Evolutionary conservation across 2,113 vertebrate genomes (phyloP).

Genomic region (Rhinolophus sinicus): DNA sequence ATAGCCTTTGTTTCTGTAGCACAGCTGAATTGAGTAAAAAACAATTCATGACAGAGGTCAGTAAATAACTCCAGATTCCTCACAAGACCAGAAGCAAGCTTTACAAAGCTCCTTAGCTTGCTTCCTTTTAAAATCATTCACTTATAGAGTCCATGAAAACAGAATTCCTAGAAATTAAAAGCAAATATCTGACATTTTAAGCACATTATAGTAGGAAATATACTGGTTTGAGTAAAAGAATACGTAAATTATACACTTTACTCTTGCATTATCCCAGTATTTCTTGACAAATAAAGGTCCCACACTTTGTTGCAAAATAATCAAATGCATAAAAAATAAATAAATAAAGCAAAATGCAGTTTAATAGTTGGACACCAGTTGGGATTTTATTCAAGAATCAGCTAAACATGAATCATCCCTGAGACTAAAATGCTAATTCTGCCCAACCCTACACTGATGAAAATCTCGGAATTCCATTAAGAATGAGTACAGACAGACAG

Average conservation of each 20-base stretch:
- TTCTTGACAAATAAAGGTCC: neutral
- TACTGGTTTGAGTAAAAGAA: neutral
- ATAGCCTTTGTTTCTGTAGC: conserved; percentile 38
- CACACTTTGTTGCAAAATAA: neutral
- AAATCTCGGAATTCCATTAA: neutral
- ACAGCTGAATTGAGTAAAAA: neutral
- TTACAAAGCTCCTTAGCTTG: neutral
- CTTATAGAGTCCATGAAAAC: neutral
- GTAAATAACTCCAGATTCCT: conserved; percentile 34
- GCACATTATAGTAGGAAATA: neutral
- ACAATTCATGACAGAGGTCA: neutral
- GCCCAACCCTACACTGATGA: neutral
- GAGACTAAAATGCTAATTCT: neutral
- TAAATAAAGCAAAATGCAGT: neutral
- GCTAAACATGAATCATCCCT: neutral
- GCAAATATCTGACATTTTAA: neutral
- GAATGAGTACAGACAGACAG: neutral
- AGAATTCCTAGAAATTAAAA: neutral
- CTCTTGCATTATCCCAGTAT: neutral
- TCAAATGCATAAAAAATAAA: conserved; percentile 37
- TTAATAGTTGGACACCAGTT: neutral
- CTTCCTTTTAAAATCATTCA: neutral
- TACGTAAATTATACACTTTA: neutral
- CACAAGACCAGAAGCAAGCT: conserved; percentile 2
- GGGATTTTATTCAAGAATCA: conserved; percentile 28